A percentile compares a stretch with the other conserved stretches of the same genome.
These are phyloP conservation scores for Caenorhabditis afra DNA, from an alignment of 2,888 invertebrate genomes.

Conservation along the genomic window DNA sequence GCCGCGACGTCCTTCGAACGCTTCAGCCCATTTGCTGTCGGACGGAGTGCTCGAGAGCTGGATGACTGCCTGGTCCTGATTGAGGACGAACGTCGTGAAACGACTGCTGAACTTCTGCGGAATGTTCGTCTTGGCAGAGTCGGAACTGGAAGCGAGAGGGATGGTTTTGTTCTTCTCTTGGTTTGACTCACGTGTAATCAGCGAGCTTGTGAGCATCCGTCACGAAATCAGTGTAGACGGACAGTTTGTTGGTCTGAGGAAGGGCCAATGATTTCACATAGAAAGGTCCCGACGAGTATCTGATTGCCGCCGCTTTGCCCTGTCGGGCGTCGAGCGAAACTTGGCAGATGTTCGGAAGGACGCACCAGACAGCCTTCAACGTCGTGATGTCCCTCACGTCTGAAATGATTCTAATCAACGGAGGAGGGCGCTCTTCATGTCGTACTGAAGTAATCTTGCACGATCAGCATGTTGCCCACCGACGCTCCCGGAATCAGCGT, in stretches of 20 bases:
- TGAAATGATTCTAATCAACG: neutral
- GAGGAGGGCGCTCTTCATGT: neutral
- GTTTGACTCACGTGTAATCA: slow-evolving; percentile 14
- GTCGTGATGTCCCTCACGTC: slow-evolving; percentile 22
- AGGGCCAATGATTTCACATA: slow-evolving; percentile 1
- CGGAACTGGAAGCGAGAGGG: neutral
- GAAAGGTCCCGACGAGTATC: neutral
- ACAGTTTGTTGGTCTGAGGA: slow-evolving; percentile 18
- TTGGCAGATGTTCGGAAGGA: slow-evolving; percentile 4
- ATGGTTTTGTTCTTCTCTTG: too few species aligned
- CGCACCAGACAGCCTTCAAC: slow-evolving; percentile 10
- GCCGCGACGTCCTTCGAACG: slow-evolving; percentile 15
- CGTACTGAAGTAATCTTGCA: slow-evolving; percentile 20
- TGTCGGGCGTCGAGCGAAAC: slow-evolving; percentile 10
- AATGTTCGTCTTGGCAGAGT: slow-evolving; percentile 3
- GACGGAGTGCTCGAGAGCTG: neutral
- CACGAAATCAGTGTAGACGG: slow-evolving; percentile 20
- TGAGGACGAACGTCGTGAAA: slow-evolving; percentile 21
- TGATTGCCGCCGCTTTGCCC: slow-evolving; percentile 16
- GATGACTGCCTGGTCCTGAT: slow-evolving; percentile 6
- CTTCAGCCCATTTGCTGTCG: slow-evolving; percentile 8
- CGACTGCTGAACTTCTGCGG: slow-evolving; percentile 14
- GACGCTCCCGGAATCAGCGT: slow-evolving; percentile 10
- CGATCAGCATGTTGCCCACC: neutral
- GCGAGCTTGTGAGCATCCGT: slow-evolving; percentile 15